Base-by-base conservation (phyloP, 1,140 invertebrate species). In the Brachionus manjavacas region DNA sequence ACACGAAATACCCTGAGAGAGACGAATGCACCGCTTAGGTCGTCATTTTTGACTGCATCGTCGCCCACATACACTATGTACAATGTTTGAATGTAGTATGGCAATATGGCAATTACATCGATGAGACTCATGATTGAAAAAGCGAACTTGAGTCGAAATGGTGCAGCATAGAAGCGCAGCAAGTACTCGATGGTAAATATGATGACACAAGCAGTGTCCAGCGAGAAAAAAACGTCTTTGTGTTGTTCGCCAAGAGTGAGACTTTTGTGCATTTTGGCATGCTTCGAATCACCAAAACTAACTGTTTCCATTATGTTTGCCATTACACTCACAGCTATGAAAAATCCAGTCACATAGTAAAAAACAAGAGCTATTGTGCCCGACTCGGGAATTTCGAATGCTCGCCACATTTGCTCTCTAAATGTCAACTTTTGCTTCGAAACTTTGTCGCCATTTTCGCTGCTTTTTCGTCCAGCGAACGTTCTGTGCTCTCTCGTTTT, bases 171-270 rank as follows among this genome's bases (percentile, higher is more conserved):
- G 86, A 99, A 91, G 86, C 97, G 93, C 85, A 99, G 91, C 84
- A 99, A 91, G 90, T 99, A 99, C 89, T 99, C 97, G n/a, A 96
- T 95, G 2, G 97, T 99, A 91, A 99, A 99, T 86, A 99, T 99
- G 95, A 99, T 99, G 70, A 99, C 98, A 91, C 98, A 99, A 83
- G 97, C 98, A 4, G 97, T 99, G 91, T 99, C 97, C 88, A 99
- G 91, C 89, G 97, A 99, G 91, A 99, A 99, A 91, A 99, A 98
- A 78, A 96, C 95, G 85, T 96, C 94, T 90, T 97, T 96, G 91
- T 97, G 99, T 72, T 95, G 93, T 90, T 99, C 97, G 49, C 98
- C 97, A 89, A 97, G 99, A 0, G 96, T 94, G 84, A 96, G 91
- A 0, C 93, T 94, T 80, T 94, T 94, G 66, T 94, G 87, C 93